phyloP scores from a whole-genome alignment of 1,140 invertebrate species.

The Dryas iulia region DNA sequence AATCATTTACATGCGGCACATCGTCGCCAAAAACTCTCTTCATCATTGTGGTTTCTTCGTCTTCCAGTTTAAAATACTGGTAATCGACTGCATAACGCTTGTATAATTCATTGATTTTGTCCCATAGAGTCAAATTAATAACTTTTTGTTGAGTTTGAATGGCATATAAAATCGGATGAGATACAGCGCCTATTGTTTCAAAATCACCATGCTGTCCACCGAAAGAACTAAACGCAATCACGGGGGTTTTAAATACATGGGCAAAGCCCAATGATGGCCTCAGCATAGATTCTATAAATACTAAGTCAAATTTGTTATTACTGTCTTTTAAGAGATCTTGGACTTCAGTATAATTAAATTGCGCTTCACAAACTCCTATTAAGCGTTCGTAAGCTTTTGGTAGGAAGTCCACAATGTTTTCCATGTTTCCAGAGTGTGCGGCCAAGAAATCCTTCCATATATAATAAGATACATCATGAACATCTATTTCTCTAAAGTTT shows the following conservation, averaged over 20 bases:
- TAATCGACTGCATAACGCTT: slow-evolving; percentile 12
- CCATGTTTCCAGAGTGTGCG: background rate
- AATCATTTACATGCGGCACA: slow-evolving; percentile 56
- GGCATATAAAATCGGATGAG: slow-evolving; percentile 40
- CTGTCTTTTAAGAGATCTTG: slow-evolving; percentile 34
- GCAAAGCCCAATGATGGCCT: slow-evolving; percentile 24
- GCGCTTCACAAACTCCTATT: slow-evolving; percentile 15
- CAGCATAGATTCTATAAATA: slow-evolving; percentile 38
- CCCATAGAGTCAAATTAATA: slow-evolving; percentile 28
- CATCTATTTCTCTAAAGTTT: slow-evolving; percentile 4
- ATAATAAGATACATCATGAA: background rate
- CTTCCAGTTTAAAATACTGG: slow-evolving; percentile 7
- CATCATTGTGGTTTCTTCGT: slow-evolving; percentile 48
- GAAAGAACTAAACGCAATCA: slow-evolving; percentile 44
- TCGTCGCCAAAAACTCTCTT: slow-evolving; percentile 61
- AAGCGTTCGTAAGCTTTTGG: background rate
- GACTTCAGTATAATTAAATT: slow-evolving; percentile 33
- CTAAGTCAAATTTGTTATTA: slow-evolving; percentile 37
- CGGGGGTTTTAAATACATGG: slow-evolving; percentile 38
- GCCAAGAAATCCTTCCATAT: background rate
- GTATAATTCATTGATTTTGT: slow-evolving; percentile 29
- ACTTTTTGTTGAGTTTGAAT: slow-evolving; percentile 34
- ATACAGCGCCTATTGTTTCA: slow-evolving; percentile 27
- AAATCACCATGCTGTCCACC: slow-evolving; percentile 20
- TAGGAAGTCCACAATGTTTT: background rate